These are phyloP conservation scores for Euleptes europaea DNA, from an alignment of 2,113 vertebrate species.

Conservation along the genomic window DNA sequence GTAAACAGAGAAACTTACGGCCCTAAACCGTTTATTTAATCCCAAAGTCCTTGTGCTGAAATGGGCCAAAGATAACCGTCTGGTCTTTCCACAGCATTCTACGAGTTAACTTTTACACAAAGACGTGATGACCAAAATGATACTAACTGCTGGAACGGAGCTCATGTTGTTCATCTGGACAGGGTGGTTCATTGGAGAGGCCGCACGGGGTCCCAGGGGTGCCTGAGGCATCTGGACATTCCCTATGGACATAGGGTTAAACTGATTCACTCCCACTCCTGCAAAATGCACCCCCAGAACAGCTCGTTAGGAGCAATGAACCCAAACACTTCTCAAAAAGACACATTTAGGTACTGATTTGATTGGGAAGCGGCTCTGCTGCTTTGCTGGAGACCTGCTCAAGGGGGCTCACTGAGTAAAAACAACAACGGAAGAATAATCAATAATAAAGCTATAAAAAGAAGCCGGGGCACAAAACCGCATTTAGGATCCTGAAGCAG, in stretches of 20 bases:
- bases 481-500: too few species aligned
- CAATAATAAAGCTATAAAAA: too few species aligned
- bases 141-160: conserved; percentile 86
- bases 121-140: not conserved
- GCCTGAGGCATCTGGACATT: conserved; percentile 91
- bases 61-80: not conserved
- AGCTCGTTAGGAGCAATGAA: conserved; percentile 65
- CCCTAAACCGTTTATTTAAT: not conserved
- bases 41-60: not conserved
- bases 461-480: too few species aligned
- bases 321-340: not conserved
- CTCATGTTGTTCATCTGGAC: conserved; percentile 92
- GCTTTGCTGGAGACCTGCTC: too few species aligned
- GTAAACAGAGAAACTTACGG: not conserved
- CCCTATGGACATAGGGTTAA: conserved; percentile 91
- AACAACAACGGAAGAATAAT: too few species aligned
- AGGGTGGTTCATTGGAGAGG: conserved; percentile 93
- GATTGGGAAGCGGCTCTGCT: too few species aligned
- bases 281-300: conserved; percentile 71
- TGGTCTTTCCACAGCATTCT: not conserved
- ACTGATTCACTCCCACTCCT: conserved; percentile 92
- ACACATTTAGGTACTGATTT: not conserved
- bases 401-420: too few species aligned
- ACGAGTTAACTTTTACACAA: not conserved
- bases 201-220: conserved; percentile 86